Evolutionary conservation across 1,140 invertebrate species (phyloP), one percentile per base, ranked within the genome.

Genomic region (Cotesia chilonis): DNA sequence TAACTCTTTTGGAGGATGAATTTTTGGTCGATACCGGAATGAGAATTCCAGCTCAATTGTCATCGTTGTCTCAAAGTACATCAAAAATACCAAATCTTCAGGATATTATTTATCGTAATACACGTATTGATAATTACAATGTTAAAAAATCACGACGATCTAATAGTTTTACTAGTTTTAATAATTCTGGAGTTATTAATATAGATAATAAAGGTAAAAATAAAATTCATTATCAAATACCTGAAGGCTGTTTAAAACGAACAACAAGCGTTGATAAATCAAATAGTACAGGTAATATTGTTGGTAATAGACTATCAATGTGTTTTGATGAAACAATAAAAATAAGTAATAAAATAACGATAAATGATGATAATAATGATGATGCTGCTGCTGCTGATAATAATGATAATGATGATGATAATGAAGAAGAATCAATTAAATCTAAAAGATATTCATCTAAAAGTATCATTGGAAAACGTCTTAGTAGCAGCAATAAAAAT

Each of bases 11-110:
- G 60, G 83, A 87, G 54, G 84, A 87, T 67, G 88, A 89, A 64
- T 89, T 89, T 74, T 81, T 88, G 67, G 86, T 89, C 4, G 88
- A 89, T 66, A 85, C 88, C 2, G 88, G 88, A 6, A 86, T 89
- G 36, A 84, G 85, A 51, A 88, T 89, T 59, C 85, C 84, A 0
- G 72, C 76, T 0, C 83, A 85, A 61, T 74, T 86, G n/a, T 75
- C 80, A 1, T 75, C 78, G 0, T 75, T 78, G 0, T 81, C 81
- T n/a, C 80, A 81, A 68, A 80, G 76, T 28, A 71, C 74, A 54
- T 83, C 79, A 51, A 87, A 84, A 59, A 85, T 87, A 61, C 84
- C 85, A 2, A 85, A 83, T 52, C 64, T 83, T 0, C 83, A 82
- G 57, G 83, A 86, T 36, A 80, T 83, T 2, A 77, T 82, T 2